Base-by-base conservation (phyloP, 2,888 invertebrate species). In the Monochamus alternatus region DNA sequence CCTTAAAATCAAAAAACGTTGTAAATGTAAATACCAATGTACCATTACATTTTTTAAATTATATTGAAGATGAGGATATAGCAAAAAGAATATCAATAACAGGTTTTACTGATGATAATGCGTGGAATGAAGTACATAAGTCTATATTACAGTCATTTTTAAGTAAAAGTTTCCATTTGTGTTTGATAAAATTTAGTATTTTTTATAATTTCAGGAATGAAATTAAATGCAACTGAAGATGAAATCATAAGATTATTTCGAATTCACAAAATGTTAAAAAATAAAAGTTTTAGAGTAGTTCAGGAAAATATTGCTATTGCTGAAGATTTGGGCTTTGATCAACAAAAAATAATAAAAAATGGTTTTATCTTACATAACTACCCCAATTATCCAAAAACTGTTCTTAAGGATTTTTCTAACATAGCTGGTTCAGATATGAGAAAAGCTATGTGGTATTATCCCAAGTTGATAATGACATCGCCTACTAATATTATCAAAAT, bases 381-480 rank as follows among this genome's bases (percentile, higher is more conserved):
- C 84, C 92, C 93, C 0, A 86, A 91, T 1, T 92, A 93, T 80
- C 89, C 93, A 0, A 89, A 89, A 74, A 88, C 90, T 12, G 91
- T 94, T 55, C 82, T 94, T 3, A 86, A 89, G 5, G 90, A 91
- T 84, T 90, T 94, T 60, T 87, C 89, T 1, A 87, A 87, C 0
- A 86, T 93, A 51, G 91, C 90, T 68, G 93, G 92, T 0, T 82
- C 91, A 2, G 90, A 92, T 80, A 90, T 94, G 64, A 88, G 88
- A 73, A 89, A 90, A 12, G 90, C 91, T 47, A 89, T 93, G 51
- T 89, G 86, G 82, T 86, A 85, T 30, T 90, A 91, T 82, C 95
- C 95, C 10, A 93, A 92, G 79, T 90, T 95, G 79, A 86, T 94
- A 66, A 92, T 91, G 88, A 91, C 92, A 69, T 89, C 91, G 66